phyloP scores from a whole-genome alignment of 92 coral and sea anemone species.

The Umimayanthus kanabou region DNA sequence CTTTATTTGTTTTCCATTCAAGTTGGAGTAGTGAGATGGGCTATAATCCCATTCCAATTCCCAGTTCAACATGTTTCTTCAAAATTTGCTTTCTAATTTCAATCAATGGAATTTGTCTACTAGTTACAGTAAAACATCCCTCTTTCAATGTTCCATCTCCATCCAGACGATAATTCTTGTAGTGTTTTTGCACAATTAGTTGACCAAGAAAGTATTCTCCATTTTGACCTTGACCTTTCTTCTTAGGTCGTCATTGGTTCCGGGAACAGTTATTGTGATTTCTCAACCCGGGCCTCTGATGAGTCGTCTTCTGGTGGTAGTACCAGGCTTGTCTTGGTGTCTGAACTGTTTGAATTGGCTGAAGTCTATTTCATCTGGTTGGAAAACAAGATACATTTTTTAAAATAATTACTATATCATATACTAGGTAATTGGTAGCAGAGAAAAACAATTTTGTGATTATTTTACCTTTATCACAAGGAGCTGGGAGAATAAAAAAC shows the following conservation, averaged over 20 bases:
- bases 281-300: neutral
- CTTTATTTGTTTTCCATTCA: neutral
- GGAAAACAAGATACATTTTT: too few relatives aligned
- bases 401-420: too few relatives aligned
- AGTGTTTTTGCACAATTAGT: slow-evolving; percentile 16
- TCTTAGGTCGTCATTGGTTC: neutral
- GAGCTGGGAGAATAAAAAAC: too few relatives aligned
- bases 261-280: neutral
- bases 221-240: neutral
- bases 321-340: neutral
- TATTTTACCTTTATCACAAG: too few relatives aligned
- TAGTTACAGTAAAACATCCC: slow-evolving; percentile 28
- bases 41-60: slow-evolving; percentile 8
- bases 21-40: neutral
- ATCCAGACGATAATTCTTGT: slow-evolving; percentile 8
- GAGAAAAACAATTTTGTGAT: too few relatives aligned
- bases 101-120: slow-evolving; percentile 36
- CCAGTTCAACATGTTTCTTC: slow-evolving; percentile 1
- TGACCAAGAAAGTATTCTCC: slow-evolving; percentile 38
- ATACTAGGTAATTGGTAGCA: too few relatives aligned
- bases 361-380: neutral
- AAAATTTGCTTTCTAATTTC: slow-evolving; percentile 29
- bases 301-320: neutral
- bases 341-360: neutral
- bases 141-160: slow-evolving; percentile 16